Conservation (phyloP, 53 echinoderm and acorn worm species). For the Stichopus horrens region DNA sequence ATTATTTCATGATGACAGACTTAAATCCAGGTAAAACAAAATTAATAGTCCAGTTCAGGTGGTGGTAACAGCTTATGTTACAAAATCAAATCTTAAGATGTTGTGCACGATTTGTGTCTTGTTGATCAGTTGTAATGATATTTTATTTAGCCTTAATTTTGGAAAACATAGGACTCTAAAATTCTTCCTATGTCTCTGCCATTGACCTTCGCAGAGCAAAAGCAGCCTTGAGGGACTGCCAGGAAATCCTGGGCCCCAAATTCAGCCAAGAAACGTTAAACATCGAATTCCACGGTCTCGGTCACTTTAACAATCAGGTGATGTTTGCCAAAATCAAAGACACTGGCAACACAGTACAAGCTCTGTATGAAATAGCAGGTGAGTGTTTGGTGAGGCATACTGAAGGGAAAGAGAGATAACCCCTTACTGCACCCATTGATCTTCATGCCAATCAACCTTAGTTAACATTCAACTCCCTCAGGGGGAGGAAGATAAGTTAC, state of each 20-base stretch:
- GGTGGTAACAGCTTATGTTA: too few species aligned
- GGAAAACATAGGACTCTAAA: too few species aligned
- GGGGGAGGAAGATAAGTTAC: too few species aligned
- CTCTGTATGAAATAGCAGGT: slow-evolving; percentile 92
- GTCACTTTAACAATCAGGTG: slow-evolving; percentile 99
- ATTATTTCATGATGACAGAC: too few species aligned
- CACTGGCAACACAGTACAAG: slow-evolving; percentile 69
- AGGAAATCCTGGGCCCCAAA: slow-evolving; percentile 69
- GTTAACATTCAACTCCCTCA: too few species aligned
- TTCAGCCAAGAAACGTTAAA: slow-evolving; percentile 65
- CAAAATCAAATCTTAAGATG: too few species aligned
- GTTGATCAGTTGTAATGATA: too few species aligned
- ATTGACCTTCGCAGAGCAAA: slow-evolving; percentile 73
- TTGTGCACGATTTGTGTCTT: too few species aligned
- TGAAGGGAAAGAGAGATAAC: not conserved
- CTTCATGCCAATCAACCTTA: not conserved
- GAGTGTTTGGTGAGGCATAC: not conserved
- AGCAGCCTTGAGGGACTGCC: slow-evolving; percentile 81
- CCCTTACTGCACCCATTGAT: not conserved
- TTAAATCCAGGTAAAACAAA: too few species aligned
- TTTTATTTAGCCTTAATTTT: too few species aligned
- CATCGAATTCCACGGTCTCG: slow-evolving; percentile 88
- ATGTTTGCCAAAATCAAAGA: slow-evolving; percentile 99
- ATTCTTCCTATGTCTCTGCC: not conserved
- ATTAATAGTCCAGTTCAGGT: too few species aligned